Conservation (phyloP, 2,888 invertebrate species). For the Ectobius pallidus region DNA sequence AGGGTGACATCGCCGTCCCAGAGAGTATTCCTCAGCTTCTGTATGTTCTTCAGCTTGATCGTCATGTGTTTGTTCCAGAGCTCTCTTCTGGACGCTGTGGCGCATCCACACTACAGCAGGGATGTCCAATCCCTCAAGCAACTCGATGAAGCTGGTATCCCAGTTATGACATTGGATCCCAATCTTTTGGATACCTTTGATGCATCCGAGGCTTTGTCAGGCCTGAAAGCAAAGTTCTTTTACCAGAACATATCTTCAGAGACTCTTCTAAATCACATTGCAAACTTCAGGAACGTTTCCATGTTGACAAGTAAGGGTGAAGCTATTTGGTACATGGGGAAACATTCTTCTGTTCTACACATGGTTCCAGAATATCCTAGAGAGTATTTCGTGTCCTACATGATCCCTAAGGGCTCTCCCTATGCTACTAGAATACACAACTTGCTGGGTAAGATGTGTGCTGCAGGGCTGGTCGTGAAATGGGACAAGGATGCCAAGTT, state of each 20-base stretch:
- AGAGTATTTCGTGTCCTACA: slow-evolving; percentile 18
- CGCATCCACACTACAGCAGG: slow-evolving; percentile 53
- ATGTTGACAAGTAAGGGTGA: background rate
- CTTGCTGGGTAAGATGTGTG: background rate
- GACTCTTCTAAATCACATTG: background rate
- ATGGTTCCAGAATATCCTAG: background rate
- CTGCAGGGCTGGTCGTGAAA: background rate
- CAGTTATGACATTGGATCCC: slow-evolving; percentile 51
- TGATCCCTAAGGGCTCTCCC: slow-evolving; percentile 12
- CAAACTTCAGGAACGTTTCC: background rate
- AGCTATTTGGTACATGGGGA: background rate
- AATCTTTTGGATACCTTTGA: slow-evolving; percentile 52
- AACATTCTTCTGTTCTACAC: background rate
- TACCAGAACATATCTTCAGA: background rate
- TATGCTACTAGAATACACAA: background rate
- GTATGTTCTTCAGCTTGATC: slow-evolving; percentile 52
- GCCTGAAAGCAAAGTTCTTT: background rate
- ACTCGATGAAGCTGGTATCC: slow-evolving; percentile 54
- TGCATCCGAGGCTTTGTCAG: background rate
- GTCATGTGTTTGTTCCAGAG: slow-evolving; percentile 56
- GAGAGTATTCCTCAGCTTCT: slow-evolving; percentile 52
- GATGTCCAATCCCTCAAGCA: slow-evolving; percentile 56
- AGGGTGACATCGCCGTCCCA: slow-evolving; percentile 39
- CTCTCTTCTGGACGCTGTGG: slow-evolving; percentile 55
- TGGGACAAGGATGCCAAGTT: background rate